Evolutionary conservation across 2,113 vertebrate genomes (phyloP), one percentile per base, ranked within the genome.

Genomic region (Coptodon bakossiorum): DNA sequence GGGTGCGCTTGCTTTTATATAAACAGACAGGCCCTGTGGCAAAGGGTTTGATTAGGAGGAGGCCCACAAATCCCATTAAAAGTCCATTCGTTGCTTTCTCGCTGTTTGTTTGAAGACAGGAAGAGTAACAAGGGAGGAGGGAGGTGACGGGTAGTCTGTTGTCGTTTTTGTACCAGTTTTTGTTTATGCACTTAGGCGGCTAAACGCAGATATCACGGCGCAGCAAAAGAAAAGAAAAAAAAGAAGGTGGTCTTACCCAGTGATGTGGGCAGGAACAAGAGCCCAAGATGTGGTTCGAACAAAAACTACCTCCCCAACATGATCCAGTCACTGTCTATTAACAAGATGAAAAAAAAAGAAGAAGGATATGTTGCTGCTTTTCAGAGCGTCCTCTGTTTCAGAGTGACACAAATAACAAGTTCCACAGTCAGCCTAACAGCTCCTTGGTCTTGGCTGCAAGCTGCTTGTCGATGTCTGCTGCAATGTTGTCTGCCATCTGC

Each of bases 361-460:
- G 5, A 36, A 36, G 59, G 34, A 36, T 29, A 29, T 22, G 52
- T 66, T 43, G 16, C 80, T 61, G 53, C 50, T 40, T 38, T 78
- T 56, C 6, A 59, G n/a, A 10, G 40, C 59, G 52, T 86, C 82
- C n/a, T 40, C n/a, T 6, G 59, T 86, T 36, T 66, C 31, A 45
- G 19, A n/a, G n/a, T 34, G 38, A 50, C 27, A 27, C 27, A 50
- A 50, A 16, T 29, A 54, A 86, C 66, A 8, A 54, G 34, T 6
- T 1, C 24, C 31, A 14, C 56, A 13, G 24, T 95, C 89, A 95
- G 7, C 92, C 97, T 14, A 99, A 95, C 88, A 99, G 96, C 91
- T 99, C 99, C 90, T 98, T 99, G 86, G 97, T 98, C 95, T 99
- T 99, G 1, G 95, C 94, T 48, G 96, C 95, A 66, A 99, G 96